phyloP scores from a whole-genome alignment of 2,797 vertebrate genomes.

The Malacoraja senta region DNA sequence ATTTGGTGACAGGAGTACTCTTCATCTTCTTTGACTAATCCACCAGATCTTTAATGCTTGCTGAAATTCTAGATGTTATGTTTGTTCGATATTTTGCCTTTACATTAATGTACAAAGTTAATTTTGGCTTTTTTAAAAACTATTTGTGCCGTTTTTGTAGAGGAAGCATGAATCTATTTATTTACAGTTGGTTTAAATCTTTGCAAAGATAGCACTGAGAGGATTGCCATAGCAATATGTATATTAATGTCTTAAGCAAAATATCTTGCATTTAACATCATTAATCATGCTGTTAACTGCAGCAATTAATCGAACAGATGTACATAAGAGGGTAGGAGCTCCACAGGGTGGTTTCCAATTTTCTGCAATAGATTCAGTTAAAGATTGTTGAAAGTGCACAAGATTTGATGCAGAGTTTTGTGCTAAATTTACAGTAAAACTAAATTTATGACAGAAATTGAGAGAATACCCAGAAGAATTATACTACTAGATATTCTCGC shows the following conservation, averaged over 20 bases:
- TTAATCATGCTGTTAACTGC: neutral
- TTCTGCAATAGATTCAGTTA: neutral
- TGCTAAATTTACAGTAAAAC: neutral
- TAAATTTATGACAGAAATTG: neutral
- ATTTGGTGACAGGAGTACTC: no score
- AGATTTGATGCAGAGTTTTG: neutral
- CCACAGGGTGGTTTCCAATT: neutral
- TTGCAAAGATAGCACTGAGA: neutral
- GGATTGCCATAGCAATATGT: neutral
- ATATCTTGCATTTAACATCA: neutral
- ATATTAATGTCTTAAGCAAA: neutral
- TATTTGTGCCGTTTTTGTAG: neutral
- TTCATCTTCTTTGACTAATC: neutral
- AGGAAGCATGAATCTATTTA: neutral
- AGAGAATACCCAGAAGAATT: neutral
- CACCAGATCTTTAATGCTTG: neutral
- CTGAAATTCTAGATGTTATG: neutral
- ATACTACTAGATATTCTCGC: neutral
- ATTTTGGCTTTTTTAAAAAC: no score
- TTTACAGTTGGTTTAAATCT: conserved; percentile 11
- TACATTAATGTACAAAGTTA: neutral
- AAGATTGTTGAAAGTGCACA: neutral
- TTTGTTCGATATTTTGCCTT: neutral
- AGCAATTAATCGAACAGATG: neutral
- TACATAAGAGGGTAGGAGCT: neutral